Conservation (phyloP, 2,888 invertebrate species). For the Melanchra persicariae region DNA sequence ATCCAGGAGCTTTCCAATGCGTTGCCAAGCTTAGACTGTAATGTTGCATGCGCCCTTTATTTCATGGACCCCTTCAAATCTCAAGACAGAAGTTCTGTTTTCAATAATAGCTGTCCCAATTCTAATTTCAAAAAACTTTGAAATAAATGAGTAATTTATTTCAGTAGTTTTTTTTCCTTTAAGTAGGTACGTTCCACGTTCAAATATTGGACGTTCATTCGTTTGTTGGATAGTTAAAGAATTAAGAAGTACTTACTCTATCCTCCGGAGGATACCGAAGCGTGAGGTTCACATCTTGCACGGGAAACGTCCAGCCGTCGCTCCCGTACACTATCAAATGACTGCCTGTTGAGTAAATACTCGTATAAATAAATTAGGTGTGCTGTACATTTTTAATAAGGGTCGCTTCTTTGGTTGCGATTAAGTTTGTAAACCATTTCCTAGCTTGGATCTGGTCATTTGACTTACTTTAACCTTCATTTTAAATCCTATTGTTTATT, state of each 20-base stretch:
- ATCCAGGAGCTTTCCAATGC: too few species aligned
- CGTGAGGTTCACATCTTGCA: constrained; percentile 80
- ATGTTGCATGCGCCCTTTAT: neutral
- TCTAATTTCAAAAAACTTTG: too few species aligned
- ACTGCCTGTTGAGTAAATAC: constrained; percentile 65
- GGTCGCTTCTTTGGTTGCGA: too few species aligned
- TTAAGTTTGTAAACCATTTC: neutral
- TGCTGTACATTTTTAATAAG: too few species aligned
- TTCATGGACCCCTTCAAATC: neutral
- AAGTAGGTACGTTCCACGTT: too few species aligned
- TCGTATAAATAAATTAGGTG: neutral
- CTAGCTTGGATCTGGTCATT: too few species aligned
- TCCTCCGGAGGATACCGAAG: constrained; percentile 77
- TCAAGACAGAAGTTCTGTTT: neutral
- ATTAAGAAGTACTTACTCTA: constrained; percentile 43
- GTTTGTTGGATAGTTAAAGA: neutral
- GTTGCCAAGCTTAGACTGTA: neutral
- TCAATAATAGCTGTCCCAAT: too few species aligned
- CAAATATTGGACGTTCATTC: neutral
- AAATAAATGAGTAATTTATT: too few species aligned
- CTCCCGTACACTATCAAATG: constrained; percentile 77
- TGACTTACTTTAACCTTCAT: too few species aligned
- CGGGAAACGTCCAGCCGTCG: constrained; percentile 81
- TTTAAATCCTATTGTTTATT: too few species aligned
- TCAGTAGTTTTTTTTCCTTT: too few species aligned